Percentiles rank a stretch among this genome's conserved stretches.
Evolutionary conservation across 2,113 vertebrate species (phyloP).

Genomic region (Microtus oregoni): DNA sequence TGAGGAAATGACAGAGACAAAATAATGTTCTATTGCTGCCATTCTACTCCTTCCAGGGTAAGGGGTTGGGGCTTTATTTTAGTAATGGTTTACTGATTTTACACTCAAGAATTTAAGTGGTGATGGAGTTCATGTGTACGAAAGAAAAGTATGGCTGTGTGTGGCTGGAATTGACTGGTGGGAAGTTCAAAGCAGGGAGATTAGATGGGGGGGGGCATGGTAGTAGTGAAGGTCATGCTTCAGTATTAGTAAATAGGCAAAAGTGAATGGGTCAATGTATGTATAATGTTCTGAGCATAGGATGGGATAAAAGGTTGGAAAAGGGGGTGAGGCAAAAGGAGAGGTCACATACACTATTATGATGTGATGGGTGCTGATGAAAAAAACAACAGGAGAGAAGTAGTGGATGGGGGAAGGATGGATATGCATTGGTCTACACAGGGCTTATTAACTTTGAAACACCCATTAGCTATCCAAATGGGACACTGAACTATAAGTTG

Average conservation of each 20-base stretch:
- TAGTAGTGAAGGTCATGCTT: neutral
- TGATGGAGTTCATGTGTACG: neutral
- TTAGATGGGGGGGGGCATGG: neutral
- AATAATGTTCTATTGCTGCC: rapidly evolving
- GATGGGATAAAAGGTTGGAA: neutral
- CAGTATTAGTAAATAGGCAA: neutral
- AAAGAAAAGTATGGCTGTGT: neutral
- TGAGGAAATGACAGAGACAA: neutral
- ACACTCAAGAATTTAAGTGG: neutral
- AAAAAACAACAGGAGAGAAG: neutral
- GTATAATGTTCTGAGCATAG: neutral
- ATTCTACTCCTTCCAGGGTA: neutral
- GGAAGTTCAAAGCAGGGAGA: neutral
- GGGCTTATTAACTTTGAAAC: neutral
- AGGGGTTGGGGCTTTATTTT: neutral
- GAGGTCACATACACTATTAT: neutral
- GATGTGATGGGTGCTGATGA: neutral
- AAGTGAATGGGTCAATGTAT: neutral
- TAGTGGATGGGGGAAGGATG: neutral
- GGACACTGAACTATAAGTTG: neutral
- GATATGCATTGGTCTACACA: neutral
- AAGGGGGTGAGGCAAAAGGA: neutral
- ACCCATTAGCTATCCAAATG: neutral
- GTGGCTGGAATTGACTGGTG: neutral
- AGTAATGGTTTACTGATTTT: neutral